Conservation (phyloP, 2,888 invertebrate genomes). For the Salpingus planirostris region DNA sequence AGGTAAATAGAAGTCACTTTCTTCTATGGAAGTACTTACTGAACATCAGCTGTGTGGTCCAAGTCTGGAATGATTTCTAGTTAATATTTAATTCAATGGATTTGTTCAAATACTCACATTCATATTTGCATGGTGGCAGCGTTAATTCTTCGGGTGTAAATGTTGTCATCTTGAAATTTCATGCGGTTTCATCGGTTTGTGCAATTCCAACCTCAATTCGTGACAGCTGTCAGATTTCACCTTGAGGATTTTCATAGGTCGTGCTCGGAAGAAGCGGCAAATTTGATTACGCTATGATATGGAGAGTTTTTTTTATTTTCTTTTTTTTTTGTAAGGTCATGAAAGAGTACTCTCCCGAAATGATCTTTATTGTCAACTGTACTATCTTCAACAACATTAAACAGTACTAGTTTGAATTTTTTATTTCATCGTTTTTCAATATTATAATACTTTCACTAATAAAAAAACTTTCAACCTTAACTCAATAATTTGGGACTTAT, state of each 20-base stretch:
- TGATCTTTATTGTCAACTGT: conserved; percentile 44
- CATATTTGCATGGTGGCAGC: conserved; percentile 64
- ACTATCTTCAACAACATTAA: conserved; percentile 43
- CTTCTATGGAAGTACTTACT: conserved; percentile 57
- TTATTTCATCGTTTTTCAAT: conserved; percentile 43
- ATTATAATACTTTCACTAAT: conserved; percentile 44
- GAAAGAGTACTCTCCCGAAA: conserved; percentile 37
- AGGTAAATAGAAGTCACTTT: conserved; percentile 5
- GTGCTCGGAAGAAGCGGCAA: no score
- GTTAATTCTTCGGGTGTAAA: conserved; percentile 54
- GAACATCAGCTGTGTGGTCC: conserved; percentile 98
- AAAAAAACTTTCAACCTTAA: conserved; percentile 42
- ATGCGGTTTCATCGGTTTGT: no score
- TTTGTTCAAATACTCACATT: conserved; percentile 54
- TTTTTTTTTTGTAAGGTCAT: no score
- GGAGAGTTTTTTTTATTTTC: no score
- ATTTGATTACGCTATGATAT: no score
- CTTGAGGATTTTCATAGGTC: no score
- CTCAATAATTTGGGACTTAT: conserved; percentile 40
- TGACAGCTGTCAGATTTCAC: no score
- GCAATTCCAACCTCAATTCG: no score
- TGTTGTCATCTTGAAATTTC: conserved; percentile 5
- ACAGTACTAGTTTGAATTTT: conserved; percentile 43
- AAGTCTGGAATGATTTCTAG: conserved; percentile 71
- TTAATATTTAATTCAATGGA: conserved; percentile 12